Conservation (phyloP, 2,888 invertebrate genomes). For the Ashinkailepas kermadecensis region DNA sequence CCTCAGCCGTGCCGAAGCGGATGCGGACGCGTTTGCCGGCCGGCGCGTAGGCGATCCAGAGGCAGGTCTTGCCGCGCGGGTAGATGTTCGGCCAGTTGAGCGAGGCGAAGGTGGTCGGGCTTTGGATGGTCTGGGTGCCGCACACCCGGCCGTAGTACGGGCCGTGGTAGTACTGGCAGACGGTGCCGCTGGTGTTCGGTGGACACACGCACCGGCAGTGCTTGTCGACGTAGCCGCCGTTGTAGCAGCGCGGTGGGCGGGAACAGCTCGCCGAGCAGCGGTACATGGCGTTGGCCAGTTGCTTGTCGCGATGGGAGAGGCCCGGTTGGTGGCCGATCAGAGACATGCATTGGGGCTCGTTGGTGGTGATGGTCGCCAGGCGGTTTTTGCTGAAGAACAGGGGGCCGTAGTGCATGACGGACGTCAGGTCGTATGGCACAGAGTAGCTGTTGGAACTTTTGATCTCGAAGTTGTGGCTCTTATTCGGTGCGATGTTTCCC, state of each 20-base stretch:
- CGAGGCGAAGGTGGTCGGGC: slow-evolving; percentile 10
- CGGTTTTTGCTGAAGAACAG: not conserved
- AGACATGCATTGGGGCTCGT: not conserved
- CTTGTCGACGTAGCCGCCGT: slow-evolving; percentile 7
- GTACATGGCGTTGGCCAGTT: no score
- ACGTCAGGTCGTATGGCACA: slow-evolving; percentile 24
- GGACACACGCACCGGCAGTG: not conserved
- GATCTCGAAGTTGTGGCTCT: not conserved
- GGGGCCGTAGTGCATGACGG: slow-evolving; percentile 26
- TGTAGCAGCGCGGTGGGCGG: no score
- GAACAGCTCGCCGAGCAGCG: no score
- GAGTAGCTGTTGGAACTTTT: not conserved
- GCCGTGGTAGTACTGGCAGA: not conserved
- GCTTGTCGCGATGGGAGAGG: slow-evolving; percentile 20
- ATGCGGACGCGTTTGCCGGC: not conserved
- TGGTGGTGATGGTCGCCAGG: slow-evolving; percentile 22
- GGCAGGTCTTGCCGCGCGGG: not conserved
- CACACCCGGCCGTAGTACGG: not conserved
- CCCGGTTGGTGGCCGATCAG: not conserved
- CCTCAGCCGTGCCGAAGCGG: not conserved
- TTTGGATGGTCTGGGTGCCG: slow-evolving; percentile 11
- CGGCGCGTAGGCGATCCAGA: not conserved
- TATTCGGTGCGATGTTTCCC: not conserved
- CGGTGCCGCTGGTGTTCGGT: not conserved
- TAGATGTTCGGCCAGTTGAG: slow-evolving; percentile 23